Conservation (phyloP, 92 coral and sea anemone genomes). For the Plumapathes pennacea region DNA sequence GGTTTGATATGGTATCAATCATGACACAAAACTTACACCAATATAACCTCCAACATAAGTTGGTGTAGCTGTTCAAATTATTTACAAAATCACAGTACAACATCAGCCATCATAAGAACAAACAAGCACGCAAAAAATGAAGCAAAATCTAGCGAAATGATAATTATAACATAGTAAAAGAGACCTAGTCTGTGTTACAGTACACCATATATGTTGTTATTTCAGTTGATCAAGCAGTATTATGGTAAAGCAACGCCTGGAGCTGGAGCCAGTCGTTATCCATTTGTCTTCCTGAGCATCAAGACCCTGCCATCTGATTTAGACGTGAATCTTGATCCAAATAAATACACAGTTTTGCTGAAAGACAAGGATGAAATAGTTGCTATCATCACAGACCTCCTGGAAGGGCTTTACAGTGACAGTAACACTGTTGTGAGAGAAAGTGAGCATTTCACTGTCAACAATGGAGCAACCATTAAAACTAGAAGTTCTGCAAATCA, state of each 20-base stretch:
- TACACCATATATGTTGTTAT: neutral
- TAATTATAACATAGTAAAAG: neutral
- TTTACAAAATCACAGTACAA: too few species aligned
- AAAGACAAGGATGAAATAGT: slow-evolving; percentile 76
- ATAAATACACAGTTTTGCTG: slow-evolving; percentile 83
- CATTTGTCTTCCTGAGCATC: slow-evolving; percentile 71
- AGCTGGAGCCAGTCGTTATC: slow-evolving; percentile 58
- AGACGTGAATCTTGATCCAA: slow-evolving; percentile 94
- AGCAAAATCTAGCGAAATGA: too few species aligned
- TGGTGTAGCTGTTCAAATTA: too few species aligned
- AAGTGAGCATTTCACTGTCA: neutral
- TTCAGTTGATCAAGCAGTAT: slow-evolving; percentile 63
- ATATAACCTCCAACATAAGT: too few species aligned
- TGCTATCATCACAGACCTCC: slow-evolving; percentile 38
- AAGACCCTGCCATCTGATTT: slow-evolving; percentile 60
- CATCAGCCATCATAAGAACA: too few species aligned
- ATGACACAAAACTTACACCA: too few species aligned
- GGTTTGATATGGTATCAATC: too few species aligned
- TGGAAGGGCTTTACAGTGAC: slow-evolving; percentile 53
- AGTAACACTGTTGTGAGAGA: slow-evolving; percentile 12
- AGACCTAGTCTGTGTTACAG: neutral
- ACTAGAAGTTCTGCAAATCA: neutral
- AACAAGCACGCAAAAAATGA: too few species aligned
- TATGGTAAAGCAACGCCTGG: slow-evolving; percentile 29
- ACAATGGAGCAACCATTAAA: slow-evolving; percentile 1